These are phyloP conservation scores for Amazona finschi DNA, from an alignment of 2,797 vertebrate species.

Conservation along the genomic window DNA sequence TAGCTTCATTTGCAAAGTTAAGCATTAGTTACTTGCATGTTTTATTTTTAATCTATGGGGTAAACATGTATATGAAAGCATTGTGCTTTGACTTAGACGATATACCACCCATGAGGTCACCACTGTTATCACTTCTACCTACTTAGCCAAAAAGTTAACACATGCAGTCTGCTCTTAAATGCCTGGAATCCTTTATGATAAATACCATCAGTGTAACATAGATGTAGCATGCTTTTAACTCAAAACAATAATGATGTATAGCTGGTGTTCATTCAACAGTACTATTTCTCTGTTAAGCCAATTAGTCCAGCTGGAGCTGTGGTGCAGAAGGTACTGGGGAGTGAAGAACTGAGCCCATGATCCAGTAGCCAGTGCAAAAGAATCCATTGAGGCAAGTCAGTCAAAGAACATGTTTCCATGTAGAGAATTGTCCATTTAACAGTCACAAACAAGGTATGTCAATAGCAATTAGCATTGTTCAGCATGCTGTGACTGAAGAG, in stretches of 20 bases:
- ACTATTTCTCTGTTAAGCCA: neutral
- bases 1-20: neutral
- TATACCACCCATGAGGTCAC: neutral
- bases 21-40: neutral
- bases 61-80: neutral
- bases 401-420: neutral
- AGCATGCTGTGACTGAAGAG: neutral
- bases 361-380: neutral
- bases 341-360: neutral
- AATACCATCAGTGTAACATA: neutral
- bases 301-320: neutral
- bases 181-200: neutral
- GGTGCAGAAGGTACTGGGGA: neutral
- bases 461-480: neutral
- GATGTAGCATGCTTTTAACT: neutral
- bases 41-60: neutral
- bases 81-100: neutral
- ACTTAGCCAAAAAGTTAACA: neutral
- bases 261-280: neutral
- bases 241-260: neutral
- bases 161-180: neutral
- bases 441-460: neutral
- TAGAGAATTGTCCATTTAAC: neutral
- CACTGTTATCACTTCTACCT: neutral
- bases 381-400: neutral